Base-by-base conservation (phyloP, 1,140 invertebrate genomes). In the Cecropterus lyciades region DNA sequence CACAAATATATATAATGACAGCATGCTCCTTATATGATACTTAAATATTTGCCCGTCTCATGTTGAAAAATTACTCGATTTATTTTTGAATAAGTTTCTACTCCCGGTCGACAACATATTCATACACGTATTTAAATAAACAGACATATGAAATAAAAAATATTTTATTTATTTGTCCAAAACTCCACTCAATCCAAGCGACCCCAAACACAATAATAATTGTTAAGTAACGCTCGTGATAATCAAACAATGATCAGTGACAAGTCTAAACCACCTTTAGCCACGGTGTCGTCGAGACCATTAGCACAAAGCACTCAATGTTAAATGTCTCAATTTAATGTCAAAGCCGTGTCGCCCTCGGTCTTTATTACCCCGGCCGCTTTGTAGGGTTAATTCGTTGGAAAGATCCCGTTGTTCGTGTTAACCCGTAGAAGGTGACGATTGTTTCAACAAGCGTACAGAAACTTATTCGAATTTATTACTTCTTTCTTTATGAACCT, bases 321-420 rank as follows among this genome's bases (percentile, higher is more conserved):
- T 84, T 85, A 83, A 82, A 86, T 81, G 82, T 82, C 80, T 84
- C 77, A 81, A 85, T 87, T 83, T 79, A 81, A 80, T 80, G 78
- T 83, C 72, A 80, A 72, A 71, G 60, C 73, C 79, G 76, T 74
- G 77, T 77, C 77, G 72, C 75, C 74, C 74, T 52, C 55, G 77
- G 73, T 69, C 75, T 76, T 82, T 81, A 83, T 73, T 73, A 73
- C 70, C 74, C 72, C 63, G 72, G 66, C 63, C 65, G 73, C 67
- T 82, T 79, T 79, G 75, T 80, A 87, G 84, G 84, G 84, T 87
- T 89, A 84, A 85, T 87, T 85, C 80, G 77, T 78, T 78, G 80
- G 79, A 86, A 87, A 84, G 70, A 78, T 79, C 73, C 56, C 46
- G 45, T 66, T 51, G 69, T 53, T 52, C 17, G 57, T 16, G 49